A percentile compares a stretch with the other conserved stretches of the same genome.
These are phyloP conservation scores for Melierax canorus DNA, from an alignment of 2,113 vertebrate genomes.

Conservation along the genomic window DNA sequence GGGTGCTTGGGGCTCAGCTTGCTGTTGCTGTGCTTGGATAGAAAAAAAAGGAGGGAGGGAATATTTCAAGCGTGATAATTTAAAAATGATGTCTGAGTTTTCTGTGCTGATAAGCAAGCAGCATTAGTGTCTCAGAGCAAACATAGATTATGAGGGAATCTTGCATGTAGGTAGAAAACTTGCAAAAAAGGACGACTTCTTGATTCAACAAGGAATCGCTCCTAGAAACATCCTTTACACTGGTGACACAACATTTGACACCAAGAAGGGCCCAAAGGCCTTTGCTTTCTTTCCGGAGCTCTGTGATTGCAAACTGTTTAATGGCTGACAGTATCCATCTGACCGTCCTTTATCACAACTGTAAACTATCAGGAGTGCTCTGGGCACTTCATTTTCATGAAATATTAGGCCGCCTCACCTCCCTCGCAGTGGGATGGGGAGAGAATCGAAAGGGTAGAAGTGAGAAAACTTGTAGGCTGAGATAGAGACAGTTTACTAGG, in stretches of 20 bases:
- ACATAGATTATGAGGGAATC: not conserved
- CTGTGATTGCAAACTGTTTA: slow-evolving; percentile 65
- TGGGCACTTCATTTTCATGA: slow-evolving; percentile 93
- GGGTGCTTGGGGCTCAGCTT: not conserved
- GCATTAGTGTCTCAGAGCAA: not conserved
- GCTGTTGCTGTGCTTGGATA: not conserved
- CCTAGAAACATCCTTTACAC: slow-evolving; percentile 16
- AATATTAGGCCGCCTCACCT: slow-evolving; percentile 84
- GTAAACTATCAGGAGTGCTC: slow-evolving; percentile 80
- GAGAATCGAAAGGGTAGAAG: too few species aligned
- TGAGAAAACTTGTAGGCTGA: too few species aligned
- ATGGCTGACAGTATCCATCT: slow-evolving; percentile 66
- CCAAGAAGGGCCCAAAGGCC: slow-evolving; percentile 27
- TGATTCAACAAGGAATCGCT: slow-evolving; percentile 12
- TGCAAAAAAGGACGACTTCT: not conserved
- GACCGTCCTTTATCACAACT: slow-evolving; percentile 74
- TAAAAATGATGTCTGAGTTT: not conserved
- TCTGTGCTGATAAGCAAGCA: not conserved
- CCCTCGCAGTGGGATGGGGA: too few species aligned
- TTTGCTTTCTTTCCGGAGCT: slow-evolving; percentile 38
- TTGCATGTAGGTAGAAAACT: slow-evolving; percentile 21
- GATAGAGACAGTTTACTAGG: too few species aligned
- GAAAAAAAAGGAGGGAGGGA: not conserved
- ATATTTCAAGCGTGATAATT: not conserved
- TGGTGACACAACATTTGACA: slow-evolving; percentile 57